These are phyloP conservation scores for Ranitomeya variabilis DNA, from an alignment of 2,113 vertebrate genomes.

Conservation along the genomic window DNA sequence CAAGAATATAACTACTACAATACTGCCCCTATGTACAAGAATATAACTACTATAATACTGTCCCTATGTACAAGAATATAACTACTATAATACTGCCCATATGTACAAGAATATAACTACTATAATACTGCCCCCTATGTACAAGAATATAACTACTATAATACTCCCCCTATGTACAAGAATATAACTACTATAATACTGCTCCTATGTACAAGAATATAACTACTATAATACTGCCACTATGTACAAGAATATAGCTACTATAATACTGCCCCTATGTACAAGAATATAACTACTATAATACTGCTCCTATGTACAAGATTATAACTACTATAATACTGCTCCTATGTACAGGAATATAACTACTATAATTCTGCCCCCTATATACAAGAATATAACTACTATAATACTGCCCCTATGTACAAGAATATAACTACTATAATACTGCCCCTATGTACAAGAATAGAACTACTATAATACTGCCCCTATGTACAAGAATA, in stretches of 20 bases:
- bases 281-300: neutral
- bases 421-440: neutral
- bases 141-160: neutral
- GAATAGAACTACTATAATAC: neutral
- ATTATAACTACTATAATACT: neutral
- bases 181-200: slow-evolving; percentile 4
- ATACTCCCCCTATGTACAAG: neutral
- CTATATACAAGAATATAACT: slow-evolving; percentile 4
- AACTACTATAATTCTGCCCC: neutral
- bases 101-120: slow-evolving; percentile 6
- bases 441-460: neutral
- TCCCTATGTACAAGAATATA: neutral
- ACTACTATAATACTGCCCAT: neutral
- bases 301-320: neutral
- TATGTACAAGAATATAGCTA: neutral
- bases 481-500: neutral
- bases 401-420: neutral
- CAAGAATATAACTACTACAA: neutral
- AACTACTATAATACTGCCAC: neutral
- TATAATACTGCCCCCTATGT: neutral
- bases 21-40: neutral
- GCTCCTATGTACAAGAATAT: neutral
- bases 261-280: neutral
- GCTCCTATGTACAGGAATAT: neutral
- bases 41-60: slow-evolving; percentile 4